Percentiles rank a stretch among this genome's conserved stretches.
These are phyloP conservation scores for Melospiza melodia DNA, from an alignment of 2,113 vertebrate genomes.

Conservation along the genomic window DNA sequence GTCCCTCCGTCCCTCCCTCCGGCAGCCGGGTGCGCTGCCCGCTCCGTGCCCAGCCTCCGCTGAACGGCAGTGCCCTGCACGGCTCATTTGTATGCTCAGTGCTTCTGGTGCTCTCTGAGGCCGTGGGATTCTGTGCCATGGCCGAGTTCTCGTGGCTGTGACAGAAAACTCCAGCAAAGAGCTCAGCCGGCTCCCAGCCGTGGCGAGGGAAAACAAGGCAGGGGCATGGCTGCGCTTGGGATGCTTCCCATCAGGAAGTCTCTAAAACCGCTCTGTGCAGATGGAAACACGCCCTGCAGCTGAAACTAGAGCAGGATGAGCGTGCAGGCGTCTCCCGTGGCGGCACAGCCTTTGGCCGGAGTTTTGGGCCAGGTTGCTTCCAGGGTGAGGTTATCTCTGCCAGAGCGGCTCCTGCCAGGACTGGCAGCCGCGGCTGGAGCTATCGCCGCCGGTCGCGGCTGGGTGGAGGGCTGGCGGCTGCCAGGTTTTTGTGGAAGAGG, in stretches of 20 bases:
- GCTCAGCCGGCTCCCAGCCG: neutral
- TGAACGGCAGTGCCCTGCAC: neutral
- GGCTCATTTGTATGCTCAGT: neutral
- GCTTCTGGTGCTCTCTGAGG: neutral
- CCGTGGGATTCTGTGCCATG: neutral
- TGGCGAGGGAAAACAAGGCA: neutral
- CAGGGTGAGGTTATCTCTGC: neutral
- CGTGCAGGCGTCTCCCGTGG: neutral
- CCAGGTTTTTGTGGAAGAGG: neutral
- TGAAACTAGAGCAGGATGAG: neutral
- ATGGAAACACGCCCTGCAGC: conserved; percentile 3
- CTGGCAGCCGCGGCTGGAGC: neutral
- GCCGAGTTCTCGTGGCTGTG: neutral
- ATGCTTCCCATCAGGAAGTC: conserved; percentile 42
- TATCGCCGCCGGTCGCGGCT: neutral
- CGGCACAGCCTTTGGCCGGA: neutral
- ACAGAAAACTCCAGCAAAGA: neutral
- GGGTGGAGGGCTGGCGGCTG: neutral
- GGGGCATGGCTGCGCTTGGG: neutral
- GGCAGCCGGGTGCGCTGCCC: neutral
- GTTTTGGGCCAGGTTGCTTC: neutral
- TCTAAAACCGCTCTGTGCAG: neutral
- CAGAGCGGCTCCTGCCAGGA: neutral
- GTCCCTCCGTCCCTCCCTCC: neutral
- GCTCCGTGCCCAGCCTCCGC: neutral